Conservation (phyloP, 2,797 vertebrate genomes). For the Neopelma chrysocephalum region DNA sequence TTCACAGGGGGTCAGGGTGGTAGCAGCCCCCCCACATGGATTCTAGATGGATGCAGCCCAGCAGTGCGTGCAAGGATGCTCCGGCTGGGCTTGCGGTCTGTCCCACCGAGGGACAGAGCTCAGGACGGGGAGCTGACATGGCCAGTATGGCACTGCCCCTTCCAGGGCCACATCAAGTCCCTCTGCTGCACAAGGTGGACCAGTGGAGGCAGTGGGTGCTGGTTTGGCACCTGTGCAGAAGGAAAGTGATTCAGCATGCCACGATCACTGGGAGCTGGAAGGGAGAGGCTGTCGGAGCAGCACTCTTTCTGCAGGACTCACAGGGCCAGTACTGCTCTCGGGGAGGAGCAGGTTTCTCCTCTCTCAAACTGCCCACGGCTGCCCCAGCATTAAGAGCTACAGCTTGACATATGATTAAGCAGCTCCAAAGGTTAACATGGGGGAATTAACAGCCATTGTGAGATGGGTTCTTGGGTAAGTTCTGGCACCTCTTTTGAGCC, state of each 20-base stretch:
- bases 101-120: fast-evolving
- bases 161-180: background rate
- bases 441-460: background rate
- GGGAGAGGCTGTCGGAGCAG: background rate
- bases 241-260: fast-evolving
- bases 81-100: fast-evolving
- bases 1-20: fast-evolving
- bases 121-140: fast-evolving
- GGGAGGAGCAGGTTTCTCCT: background rate
- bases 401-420: background rate
- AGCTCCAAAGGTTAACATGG: background rate
- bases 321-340: fast-evolving
- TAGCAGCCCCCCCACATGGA: background rate
- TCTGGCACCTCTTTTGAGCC: background rate
- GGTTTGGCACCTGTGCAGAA: background rate
- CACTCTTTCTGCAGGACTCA: background rate
- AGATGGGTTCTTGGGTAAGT: background rate
- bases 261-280: background rate
- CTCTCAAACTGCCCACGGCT: background rate
- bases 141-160: background rate
- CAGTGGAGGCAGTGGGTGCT: fast-evolving
- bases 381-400: background rate
- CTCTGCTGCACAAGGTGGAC: background rate
- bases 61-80: fast-evolving
- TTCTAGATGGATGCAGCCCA: background rate